Base-by-base conservation (phyloP, 92 coral and sea anemone genomes). In the Epizoanthus illoricatus region DNA sequence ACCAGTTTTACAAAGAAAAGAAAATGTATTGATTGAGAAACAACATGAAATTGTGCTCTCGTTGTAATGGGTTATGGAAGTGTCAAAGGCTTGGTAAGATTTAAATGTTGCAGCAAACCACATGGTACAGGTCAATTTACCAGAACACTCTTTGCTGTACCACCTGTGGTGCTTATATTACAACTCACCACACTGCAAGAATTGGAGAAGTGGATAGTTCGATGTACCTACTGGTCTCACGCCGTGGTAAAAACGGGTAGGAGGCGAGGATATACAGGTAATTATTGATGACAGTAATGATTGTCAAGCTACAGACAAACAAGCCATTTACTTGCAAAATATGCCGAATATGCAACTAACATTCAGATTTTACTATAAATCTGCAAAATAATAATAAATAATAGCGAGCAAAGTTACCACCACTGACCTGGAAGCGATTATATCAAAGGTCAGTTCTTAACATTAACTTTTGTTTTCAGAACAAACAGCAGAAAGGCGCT, bases 71-170 rank as follows among this genome's bases (percentile, higher is more conserved):
- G 79, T 81, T 23, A 58, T 4, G 52, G 74, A 81, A 28, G 85
- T 81, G 42, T 63, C 68, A 12, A 39, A 81, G 49, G 69, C 69
- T 33, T 82, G 86, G 86, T 8, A 59, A 16, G 80, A 82, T 15
- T 76, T 70, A 66, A 82, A 56, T 56, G 7, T 20, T 52, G 65
- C 40, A 7, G 86, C 79, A 33, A 47, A 42, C 65, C 55, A 19
- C 45, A 56, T 71, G 47, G 43, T 81, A 5, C 7, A 16, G 20
- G 71, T 9, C 19, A 17, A 57, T 19, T 39, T 58, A 41, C 84
- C 13, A 75, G 87, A 56, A 85, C 39, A 36, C 18, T 85, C 19
- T 85, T n/a, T 85, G 88, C 88, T 12, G 84, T 85, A 21, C 63
- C 41, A 61, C 76, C 69, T 43, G 57, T 21, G n/a, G 55, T 28